Conservation (phyloP, 2,888 invertebrate genomes). For the Tetrapedia diversipes region DNA sequence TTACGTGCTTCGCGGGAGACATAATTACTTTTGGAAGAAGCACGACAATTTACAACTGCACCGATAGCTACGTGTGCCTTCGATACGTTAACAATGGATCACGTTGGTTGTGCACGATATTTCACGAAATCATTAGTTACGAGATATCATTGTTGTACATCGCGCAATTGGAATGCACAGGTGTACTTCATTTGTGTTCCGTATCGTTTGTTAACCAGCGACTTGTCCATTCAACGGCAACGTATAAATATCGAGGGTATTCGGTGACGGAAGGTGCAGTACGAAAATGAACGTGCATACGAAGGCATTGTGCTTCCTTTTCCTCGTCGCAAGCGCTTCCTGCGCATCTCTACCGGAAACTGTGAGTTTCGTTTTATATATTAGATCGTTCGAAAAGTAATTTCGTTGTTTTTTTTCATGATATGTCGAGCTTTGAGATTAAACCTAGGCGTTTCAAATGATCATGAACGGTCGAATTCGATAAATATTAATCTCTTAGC, state of each 20-base stretch:
- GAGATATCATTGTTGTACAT: conserved; percentile 19
- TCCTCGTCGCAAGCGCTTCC: conserved; percentile 63
- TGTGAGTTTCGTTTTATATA: no score
- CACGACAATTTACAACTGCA: conserved; percentile 5
- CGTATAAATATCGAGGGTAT: conserved; percentile 68
- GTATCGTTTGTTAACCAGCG: conserved; percentile 49
- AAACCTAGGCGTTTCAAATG: no score
- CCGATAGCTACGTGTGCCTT: not conserved
- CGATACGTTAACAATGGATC: conserved; percentile 6
- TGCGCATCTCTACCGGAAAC: conserved; percentile 23
- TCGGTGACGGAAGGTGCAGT: no score
- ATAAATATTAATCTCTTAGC: no score
- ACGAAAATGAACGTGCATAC: no score
- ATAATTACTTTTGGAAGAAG: not conserved
- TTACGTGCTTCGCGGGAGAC: not conserved
- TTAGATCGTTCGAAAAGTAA: no score
- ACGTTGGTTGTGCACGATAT: conserved; percentile 19
- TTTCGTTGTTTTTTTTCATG: no score
- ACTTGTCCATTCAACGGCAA: conserved; percentile 12
- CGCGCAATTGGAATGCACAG: conserved; percentile 58
- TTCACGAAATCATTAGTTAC: conserved; percentile 51
- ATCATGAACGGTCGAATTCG: no score
- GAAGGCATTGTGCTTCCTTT: conserved; percentile 63
- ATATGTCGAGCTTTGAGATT: no score
- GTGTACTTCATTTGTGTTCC: conserved; percentile 61